These are phyloP conservation scores for Cichladusa arquata DNA, from an alignment of 2,113 vertebrate genomes.

Conservation along the genomic window DNA sequence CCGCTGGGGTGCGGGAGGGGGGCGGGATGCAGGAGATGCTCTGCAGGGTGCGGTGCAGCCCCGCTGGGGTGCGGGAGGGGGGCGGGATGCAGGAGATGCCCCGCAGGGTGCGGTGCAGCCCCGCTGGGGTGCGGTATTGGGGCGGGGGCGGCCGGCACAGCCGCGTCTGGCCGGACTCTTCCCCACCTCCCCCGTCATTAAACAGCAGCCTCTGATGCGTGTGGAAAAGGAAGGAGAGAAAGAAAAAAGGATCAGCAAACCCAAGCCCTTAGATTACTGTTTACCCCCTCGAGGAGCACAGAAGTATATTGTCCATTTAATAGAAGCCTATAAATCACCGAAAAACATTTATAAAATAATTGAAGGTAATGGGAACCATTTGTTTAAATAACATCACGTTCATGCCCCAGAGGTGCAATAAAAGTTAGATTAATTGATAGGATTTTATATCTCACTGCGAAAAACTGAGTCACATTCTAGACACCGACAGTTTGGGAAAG, in stretches of 20 bases:
- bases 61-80: background rate
- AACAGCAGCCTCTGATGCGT: background rate
- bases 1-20: background rate
- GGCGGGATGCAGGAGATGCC: background rate
- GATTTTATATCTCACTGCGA: slow-evolving; percentile 70
- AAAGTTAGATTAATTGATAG: slow-evolving; percentile 72
- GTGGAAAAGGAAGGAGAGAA: slow-evolving; percentile 36
- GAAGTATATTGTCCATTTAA: slow-evolving; percentile 72
- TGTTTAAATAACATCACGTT: slow-evolving; percentile 72
- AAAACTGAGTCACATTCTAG: slow-evolving; percentile 60
- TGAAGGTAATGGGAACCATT: slow-evolving; percentile 75
- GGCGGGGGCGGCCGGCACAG: background rate
- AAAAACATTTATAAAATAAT: slow-evolving; percentile 69
- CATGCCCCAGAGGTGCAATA: slow-evolving; percentile 71
- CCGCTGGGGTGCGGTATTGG: background rate
- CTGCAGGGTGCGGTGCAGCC: background rate
- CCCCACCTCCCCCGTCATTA: slow-evolving; percentile 16
- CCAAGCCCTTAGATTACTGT: slow-evolving; percentile 26
- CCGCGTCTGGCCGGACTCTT: slow-evolving; percentile 3
- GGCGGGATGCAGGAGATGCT: background rate
- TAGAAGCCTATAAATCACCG: slow-evolving; percentile 67
- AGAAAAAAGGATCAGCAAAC: slow-evolving; percentile 19
- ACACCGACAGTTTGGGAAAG: slow-evolving; percentile 64
- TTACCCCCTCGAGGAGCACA: slow-evolving; percentile 57
- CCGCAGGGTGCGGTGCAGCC: background rate